These are phyloP conservation scores for Chorisops tibialis DNA, from an alignment of 2,888 invertebrate genomes.

Conservation along the genomic window DNA sequence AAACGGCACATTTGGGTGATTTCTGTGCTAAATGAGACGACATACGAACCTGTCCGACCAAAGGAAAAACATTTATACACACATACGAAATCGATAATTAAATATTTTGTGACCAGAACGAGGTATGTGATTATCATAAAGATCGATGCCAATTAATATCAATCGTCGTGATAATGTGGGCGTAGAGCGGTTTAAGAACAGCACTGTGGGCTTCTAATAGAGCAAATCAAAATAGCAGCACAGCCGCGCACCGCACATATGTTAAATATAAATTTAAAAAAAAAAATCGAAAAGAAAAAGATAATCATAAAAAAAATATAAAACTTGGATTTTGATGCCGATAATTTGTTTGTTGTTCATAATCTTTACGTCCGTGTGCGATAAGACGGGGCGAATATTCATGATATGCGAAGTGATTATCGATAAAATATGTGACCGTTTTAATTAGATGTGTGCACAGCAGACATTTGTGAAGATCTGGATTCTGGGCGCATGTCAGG, in stretches of 20 bases:
- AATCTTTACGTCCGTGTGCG: background rate
- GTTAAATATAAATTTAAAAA: background rate
- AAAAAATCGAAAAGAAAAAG: background rate
- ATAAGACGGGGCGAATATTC: slow-evolving; percentile 11
- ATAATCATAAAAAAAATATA: background rate
- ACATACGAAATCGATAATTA: slow-evolving; percentile 7
- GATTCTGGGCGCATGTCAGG: background rate
- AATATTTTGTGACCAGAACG: slow-evolving; percentile 27
- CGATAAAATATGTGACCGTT: background rate
- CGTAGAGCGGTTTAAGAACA: background rate
- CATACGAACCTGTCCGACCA: slow-evolving; percentile 1
- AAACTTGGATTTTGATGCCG: background rate
- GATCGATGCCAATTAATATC: slow-evolving; percentile 32
- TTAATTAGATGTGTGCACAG: background rate
- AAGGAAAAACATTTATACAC: background rate
- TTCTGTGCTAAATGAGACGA: background rate
- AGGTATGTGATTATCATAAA: slow-evolving; percentile 32
- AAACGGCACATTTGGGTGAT: slow-evolving; percentile 15
- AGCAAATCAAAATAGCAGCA: background rate
- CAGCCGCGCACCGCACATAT: background rate
- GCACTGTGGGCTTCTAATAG: background rate
- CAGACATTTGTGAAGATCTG: background rate
- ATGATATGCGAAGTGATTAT: slow-evolving; percentile 13
- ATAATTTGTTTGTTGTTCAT: slow-evolving; percentile 26
- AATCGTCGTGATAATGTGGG: slow-evolving; percentile 16